Evolutionary conservation across 2,888 invertebrate genomes (phyloP).

Genomic region (Theretra japonica): DNA sequence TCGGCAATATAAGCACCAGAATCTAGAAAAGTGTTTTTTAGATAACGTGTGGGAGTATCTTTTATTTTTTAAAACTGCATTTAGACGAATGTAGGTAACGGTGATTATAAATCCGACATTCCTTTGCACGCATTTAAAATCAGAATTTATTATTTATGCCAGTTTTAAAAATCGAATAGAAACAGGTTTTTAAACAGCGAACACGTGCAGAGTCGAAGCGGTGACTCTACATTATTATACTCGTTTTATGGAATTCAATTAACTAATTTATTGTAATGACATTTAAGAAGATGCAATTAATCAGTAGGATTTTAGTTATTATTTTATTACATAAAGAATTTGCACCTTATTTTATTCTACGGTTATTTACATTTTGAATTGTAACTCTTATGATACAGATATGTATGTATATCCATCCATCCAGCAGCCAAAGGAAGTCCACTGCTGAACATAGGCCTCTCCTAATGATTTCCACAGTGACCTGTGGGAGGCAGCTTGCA

Average conservation of each 20-base stretch:
- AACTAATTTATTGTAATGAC: conserved; percentile 12
- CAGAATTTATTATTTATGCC: conserved; percentile 11
- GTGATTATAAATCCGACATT: conserved; percentile 5
- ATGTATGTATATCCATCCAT: too few species aligned
- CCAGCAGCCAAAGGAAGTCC: too few species aligned
- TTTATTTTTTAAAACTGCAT: neutral
- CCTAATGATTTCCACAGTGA: too few species aligned
- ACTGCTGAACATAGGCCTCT: too few species aligned
- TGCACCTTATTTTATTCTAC: neutral
- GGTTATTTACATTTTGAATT: neutral
- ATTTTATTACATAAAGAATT: neutral
- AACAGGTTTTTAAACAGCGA: neutral
- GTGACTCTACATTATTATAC: conserved; percentile 6
- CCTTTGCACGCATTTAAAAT: conserved; percentile 14
- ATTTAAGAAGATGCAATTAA: conserved; percentile 10
- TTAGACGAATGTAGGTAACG: neutral
- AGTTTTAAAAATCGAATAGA: conserved; percentile 19
- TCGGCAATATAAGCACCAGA: neutral
- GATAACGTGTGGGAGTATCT: neutral
- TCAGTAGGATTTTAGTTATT: neutral
- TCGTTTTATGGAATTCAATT: conserved; percentile 9
- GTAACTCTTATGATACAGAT: neutral
- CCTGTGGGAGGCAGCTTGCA: too few species aligned
- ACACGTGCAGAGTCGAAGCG: conserved; percentile 5
- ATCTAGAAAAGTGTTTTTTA: neutral